These are phyloP conservation scores for Drosophila peninsularis DNA, from an alignment of 2,888 invertebrate species.

Conservation along the genomic window DNA sequence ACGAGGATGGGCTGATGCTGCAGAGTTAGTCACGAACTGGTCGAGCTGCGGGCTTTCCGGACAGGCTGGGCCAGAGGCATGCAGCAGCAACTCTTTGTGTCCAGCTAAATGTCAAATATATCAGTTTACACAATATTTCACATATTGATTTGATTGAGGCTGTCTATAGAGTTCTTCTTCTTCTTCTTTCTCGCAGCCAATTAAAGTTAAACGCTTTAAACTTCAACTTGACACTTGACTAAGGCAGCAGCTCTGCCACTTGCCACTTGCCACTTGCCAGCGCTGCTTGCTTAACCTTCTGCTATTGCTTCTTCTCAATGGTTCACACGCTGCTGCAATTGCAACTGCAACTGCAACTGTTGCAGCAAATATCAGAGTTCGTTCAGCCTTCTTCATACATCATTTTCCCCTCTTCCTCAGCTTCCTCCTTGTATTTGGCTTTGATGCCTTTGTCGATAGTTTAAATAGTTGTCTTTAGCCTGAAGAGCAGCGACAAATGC, in stretches of 20 bases:
- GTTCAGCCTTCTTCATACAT: constrained; percentile 16
- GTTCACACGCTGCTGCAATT: constrained; percentile 60
- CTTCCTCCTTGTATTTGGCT: background rate
- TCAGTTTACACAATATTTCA: constrained; percentile 16
- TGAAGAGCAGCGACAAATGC: constrained; percentile 23
- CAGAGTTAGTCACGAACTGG: constrained; percentile 50
- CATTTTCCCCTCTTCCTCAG: background rate
- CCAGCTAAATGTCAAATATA: constrained; percentile 68
- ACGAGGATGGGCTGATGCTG: constrained; percentile 5
- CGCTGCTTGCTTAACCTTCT: constrained; percentile 67
- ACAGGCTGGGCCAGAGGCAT: constrained; percentile 18
- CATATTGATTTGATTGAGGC: constrained; percentile 19
- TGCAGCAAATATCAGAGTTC: constrained; percentile 73
- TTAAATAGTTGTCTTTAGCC: constrained; percentile 46
- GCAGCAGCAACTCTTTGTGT: constrained; percentile 27
- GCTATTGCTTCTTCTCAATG: constrained; percentile 13
- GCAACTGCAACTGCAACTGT: constrained; percentile 21
- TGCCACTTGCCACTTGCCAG: constrained; percentile 29
- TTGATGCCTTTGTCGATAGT: constrained; percentile 38
- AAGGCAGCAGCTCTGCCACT: constrained; percentile 9
- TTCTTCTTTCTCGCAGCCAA: constrained; percentile 40
- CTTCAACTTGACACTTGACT: constrained; percentile 79
- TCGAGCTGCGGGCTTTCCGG: constrained; percentile 2
- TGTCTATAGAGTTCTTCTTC: constrained; percentile 22
- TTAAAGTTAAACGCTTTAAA: constrained; percentile 64